Evolutionary conservation across 2,797 vertebrate genomes (phyloP).

Genomic region (Prunella strophiata): DNA sequence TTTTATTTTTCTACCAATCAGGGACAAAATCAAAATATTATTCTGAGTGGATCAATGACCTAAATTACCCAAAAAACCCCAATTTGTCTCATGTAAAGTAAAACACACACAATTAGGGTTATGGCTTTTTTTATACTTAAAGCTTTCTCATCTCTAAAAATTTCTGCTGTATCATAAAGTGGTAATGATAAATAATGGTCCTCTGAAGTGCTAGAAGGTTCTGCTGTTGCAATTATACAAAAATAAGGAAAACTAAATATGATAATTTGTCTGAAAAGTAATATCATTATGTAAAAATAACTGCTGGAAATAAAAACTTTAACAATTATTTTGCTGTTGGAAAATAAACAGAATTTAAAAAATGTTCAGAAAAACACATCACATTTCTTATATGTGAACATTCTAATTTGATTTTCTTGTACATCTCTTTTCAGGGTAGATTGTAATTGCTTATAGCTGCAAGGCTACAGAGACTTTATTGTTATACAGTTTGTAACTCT

Average conservation of each 20-base stretch:
- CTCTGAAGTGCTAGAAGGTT: neutral
- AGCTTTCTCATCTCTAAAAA: neutral
- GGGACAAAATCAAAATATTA: neutral
- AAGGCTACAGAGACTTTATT: neutral
- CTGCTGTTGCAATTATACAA: neutral
- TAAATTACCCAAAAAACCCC: accelerated
- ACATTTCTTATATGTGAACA: neutral
- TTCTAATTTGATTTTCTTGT: neutral
- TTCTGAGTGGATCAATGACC: neutral
- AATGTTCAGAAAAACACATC: neutral
- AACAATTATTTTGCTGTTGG: neutral
- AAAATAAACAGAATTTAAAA: neutral
- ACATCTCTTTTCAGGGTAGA: neutral
- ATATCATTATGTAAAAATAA: neutral
- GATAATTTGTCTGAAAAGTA: neutral
- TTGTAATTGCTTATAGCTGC: neutral
- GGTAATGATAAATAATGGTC: neutral
- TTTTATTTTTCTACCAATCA: neutral
- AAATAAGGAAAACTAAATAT: neutral
- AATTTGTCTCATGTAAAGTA: neutral
- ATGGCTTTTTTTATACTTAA: accelerated
- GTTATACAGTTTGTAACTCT: neutral
- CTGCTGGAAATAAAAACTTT: neutral
- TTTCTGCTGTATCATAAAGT: neutral
- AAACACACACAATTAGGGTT: accelerated